phyloP scores from a whole-genome alignment of 2,113 vertebrate species.

The Mormoops blainvillei region DNA sequence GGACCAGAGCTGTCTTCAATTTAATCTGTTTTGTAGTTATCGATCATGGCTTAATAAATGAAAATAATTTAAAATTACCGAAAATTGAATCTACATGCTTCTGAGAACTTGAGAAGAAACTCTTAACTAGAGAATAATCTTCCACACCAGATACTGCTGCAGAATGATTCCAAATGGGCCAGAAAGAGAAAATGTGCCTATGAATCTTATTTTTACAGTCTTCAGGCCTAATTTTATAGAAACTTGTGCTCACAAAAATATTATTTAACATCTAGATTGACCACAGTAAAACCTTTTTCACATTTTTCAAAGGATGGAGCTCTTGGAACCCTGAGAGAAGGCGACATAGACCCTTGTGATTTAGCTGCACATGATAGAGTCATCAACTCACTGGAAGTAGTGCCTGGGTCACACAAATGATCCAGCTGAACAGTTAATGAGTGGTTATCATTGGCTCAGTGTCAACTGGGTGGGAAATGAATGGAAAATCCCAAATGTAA shows the following conservation, averaged over 20 bases:
- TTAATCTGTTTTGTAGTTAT: not conserved
- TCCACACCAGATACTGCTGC: not conserved
- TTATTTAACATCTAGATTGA: not conserved
- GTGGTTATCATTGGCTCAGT: constrained; percentile 47
- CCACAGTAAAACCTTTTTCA: not conserved
- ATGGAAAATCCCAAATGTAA: constrained; percentile 69
- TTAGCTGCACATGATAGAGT: not conserved
- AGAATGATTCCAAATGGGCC: not conserved
- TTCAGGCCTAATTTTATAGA: not conserved
- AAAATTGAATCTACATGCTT: not conserved
- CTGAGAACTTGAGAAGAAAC: not conserved
- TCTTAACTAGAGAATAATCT: not conserved
- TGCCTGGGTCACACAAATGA: constrained; percentile 6
- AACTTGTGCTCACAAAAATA: not conserved
- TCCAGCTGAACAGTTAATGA: not conserved
- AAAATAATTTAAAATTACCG: not conserved
- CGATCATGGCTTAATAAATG: not conserved
- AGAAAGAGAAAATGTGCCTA: not conserved
- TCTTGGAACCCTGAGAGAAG: not conserved
- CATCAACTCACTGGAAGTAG: constrained; percentile 34
- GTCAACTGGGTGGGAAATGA: constrained; percentile 58
- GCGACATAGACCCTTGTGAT: not conserved
- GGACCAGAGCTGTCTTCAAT: not conserved
- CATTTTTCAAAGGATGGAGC: not conserved
- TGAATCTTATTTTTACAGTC: not conserved